Evolutionary conservation across 2,797 vertebrate species (phyloP).

Genomic region (Lindbergichthys nudifrons): DNA sequence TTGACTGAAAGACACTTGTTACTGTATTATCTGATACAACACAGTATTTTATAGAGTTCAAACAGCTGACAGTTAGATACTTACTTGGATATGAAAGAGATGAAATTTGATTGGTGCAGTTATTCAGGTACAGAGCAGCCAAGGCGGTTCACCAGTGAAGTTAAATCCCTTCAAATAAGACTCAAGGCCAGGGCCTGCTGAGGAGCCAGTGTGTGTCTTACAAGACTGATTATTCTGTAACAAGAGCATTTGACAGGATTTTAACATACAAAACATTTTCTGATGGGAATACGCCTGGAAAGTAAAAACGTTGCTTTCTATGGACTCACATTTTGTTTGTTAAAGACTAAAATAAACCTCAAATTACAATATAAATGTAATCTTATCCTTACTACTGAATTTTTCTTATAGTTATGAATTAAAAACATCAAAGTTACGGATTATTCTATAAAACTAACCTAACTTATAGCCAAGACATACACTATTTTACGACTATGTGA

Average conservation of each 20-base stretch:
- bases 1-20: neutral
- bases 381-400: neutral
- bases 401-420: too few species aligned
- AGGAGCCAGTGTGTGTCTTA: conserved; percentile 79
- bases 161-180: conserved; percentile 85
- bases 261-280: neutral
- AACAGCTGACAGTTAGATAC: conserved; percentile 27
- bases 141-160: conserved; percentile 85
- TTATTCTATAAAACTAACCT: too few species aligned
- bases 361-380: neutral
- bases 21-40: neutral
- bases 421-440: too few species aligned
- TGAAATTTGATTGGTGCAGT: conserved; percentile 63
- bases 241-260: neutral
- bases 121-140: conserved; percentile 76
- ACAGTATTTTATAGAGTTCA: neutral
- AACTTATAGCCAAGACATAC: neutral
- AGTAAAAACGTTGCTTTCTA: too few species aligned
- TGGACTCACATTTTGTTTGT: neutral
- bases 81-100: conserved; percentile 85
- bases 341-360: neutral
- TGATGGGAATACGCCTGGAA: neutral
- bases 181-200: conserved; percentile 81
- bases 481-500: conserved; percentile 27
- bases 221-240: conserved; percentile 78